phyloP scores from a whole-genome alignment of 2,888 invertebrate species.

The Oligia fasciuncula region DNA sequence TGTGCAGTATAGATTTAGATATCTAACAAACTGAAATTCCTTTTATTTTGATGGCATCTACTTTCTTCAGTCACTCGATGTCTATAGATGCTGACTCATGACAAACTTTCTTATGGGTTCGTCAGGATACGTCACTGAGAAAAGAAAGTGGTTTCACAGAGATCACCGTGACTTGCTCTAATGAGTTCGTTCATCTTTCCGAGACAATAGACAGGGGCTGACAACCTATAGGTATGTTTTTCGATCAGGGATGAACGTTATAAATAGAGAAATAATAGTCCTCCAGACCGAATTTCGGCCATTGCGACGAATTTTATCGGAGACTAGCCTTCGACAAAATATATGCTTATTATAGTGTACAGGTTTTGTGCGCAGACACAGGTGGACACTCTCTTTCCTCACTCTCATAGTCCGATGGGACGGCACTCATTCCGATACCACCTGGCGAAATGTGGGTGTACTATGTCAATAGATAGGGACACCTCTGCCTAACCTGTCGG shows the following conservation, averaged over 20 bases:
- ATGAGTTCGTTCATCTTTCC: conserved; percentile 41
- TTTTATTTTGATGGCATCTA: conserved; percentile 1
- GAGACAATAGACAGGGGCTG: conserved; percentile 38
- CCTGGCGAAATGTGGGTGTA: too few species aligned
- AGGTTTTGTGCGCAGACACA: too few species aligned
- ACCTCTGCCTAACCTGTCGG: background rate
- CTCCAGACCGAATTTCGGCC: background rate
- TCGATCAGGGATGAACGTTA: conserved; percentile 7
- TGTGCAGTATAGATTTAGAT: too few species aligned
- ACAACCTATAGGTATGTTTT: conserved; percentile 29
- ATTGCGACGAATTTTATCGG: background rate
- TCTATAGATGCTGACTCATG: conserved; percentile 46
- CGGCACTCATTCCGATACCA: too few species aligned
- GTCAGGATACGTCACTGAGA: conserved; percentile 17
- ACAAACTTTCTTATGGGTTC: conserved; percentile 31
- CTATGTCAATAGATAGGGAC: background rate
- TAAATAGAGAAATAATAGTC: background rate
- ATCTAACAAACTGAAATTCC: background rate
- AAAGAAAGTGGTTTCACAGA: conserved; percentile 43
- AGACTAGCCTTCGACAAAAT: background rate
- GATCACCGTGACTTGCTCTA: conserved; percentile 60
- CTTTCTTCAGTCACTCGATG: conserved; percentile 17
- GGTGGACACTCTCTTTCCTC: too few species aligned
- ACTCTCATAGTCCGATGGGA: too few species aligned
- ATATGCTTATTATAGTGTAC: background rate